These are phyloP conservation scores for Sander vitreus DNA, from an alignment of 2,113 vertebrate species.

Conservation along the genomic window DNA sequence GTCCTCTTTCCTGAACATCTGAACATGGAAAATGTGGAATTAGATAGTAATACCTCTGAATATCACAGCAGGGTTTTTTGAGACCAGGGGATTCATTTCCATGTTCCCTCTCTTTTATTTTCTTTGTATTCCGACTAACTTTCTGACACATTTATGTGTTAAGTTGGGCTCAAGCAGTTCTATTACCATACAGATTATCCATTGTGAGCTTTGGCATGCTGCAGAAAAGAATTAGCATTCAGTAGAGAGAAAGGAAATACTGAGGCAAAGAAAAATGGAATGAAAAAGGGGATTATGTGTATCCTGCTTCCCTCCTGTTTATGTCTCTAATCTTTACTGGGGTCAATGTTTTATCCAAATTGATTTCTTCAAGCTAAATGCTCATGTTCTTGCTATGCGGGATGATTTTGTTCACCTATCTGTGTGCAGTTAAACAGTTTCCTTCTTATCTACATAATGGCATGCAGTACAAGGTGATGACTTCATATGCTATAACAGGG, in stretches of 20 bases:
- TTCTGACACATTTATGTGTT: slow-evolving; percentile 89
- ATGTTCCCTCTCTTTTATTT: slow-evolving; percentile 45
- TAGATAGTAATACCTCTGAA: slow-evolving; percentile 94
- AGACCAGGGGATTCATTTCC: slow-evolving; percentile 87
- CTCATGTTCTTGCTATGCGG: slow-evolving; percentile 35
- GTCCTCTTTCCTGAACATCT: slow-evolving; percentile 92
- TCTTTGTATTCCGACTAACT: slow-evolving; percentile 87
- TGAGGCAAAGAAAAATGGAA: slow-evolving; percentile 69
- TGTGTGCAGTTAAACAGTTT: slow-evolving; percentile 45
- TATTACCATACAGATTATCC: slow-evolving; percentile 85
- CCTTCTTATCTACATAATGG: slow-evolving; percentile 57
- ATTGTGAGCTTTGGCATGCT: slow-evolving; percentile 71
- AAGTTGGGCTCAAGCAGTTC: slow-evolving; percentile 86
- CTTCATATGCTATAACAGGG: slow-evolving; percentile 46
- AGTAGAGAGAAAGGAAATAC: slow-evolving; percentile 65
- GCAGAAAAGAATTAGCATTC: slow-evolving; percentile 78
- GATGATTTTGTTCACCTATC: slow-evolving; percentile 29
- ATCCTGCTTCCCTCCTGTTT: slow-evolving; percentile 70
- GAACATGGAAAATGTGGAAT: slow-evolving; percentile 89
- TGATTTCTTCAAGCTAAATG: slow-evolving; percentile 75
- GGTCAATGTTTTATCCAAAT: slow-evolving; percentile 83
- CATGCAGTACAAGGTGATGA: slow-evolving; percentile 39
- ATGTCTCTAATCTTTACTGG: slow-evolving; percentile 76
- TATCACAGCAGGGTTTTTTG: slow-evolving; percentile 78
- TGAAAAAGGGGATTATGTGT: slow-evolving; percentile 78